Evolutionary conservation across 2,797 vertebrate species (phyloP), one percentile per base, ranked within the genome.

Genomic region (Chromis chromis): DNA sequence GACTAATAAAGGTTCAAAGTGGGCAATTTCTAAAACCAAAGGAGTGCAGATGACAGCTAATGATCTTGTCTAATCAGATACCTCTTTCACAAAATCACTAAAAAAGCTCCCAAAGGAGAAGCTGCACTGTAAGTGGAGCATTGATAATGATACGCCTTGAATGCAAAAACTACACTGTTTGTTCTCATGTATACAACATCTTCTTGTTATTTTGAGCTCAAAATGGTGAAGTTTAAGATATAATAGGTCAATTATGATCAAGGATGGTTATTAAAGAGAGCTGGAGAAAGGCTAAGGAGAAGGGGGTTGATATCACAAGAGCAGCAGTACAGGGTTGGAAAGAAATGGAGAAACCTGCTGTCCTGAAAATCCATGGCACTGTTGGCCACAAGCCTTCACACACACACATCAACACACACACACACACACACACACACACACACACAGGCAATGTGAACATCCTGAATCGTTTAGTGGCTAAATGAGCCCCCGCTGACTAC

Each of bases 401-500:
- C 59, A 48, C 19, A 48, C 56, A 50, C 44, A 59, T 40, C 49
- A 70, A 64, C 56, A 13, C 57, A 50, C 44, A 59, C 48, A 49
- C 75, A 64, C 56, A 11, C 52, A 44, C 24, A 36, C 31, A 59
- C 67, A 67, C 65, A 57, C 31, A 56, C 52, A 50, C 52, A 80
- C 60, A 65, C 56, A 60, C n/a, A 60, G 0, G 72, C 46, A 78
- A 3, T 49, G 53, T 76, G 61, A 75, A 73, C 68, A 84, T 85
- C 58, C 79, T 77, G 78, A 88, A 84, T 86, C 54, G 54, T 83
- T 88, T 83, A 86, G 84, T 53, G 65, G 50, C 73, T 90, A 84
- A 91, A 90, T 83, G 78, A 86, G 78, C 64, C 78, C 65, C 78
- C 87, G 85, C 84, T 89, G 85, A 90, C 71, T 61, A 67, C 76